Conservation (phyloP, 1,140 invertebrate genomes). For the Portunus trituberculatus region DNA sequence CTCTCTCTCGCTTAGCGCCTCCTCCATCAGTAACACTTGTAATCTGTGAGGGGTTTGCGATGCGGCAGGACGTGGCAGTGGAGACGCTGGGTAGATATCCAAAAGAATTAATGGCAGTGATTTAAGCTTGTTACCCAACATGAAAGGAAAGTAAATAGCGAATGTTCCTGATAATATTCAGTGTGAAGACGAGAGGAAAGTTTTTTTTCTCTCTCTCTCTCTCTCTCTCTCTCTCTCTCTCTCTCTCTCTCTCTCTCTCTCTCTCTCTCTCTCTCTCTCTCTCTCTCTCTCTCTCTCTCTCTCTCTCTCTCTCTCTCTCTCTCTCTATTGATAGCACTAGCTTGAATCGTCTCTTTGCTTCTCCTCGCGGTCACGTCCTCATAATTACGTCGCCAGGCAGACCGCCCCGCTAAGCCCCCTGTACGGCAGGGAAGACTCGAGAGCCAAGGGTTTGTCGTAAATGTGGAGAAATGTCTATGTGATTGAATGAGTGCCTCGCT, state of each 20-base stretch:
- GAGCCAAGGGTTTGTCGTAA: too few species aligned
- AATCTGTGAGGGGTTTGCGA: background rate
- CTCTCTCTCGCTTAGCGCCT: too few species aligned
- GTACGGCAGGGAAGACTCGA: too few species aligned
- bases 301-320: background rate
- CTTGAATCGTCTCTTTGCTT: too few species aligned
- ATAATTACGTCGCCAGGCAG: too few species aligned
- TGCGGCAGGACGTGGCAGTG: background rate
- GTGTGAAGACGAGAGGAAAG: background rate
- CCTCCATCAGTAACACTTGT: background rate
- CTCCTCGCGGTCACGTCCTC: too few species aligned
- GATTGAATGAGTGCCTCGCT: too few species aligned
- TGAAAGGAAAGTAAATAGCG: background rate
- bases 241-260: too few species aligned
- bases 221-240: too few species aligned
- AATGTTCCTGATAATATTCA: background rate
- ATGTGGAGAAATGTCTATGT: too few species aligned
- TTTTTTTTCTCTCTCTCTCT: background rate
- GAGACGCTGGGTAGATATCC: background rate
- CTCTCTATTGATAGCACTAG: background rate
- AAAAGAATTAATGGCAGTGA: background rate
- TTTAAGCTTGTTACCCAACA: background rate
- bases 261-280: background rate
- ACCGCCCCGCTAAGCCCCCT: too few species aligned
- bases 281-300: constrained; percentile 1